Evolutionary conservation across 2,113 vertebrate genomes (phyloP), one percentile per base, ranked within the genome.

Genomic region (Penelope pileata): DNA sequence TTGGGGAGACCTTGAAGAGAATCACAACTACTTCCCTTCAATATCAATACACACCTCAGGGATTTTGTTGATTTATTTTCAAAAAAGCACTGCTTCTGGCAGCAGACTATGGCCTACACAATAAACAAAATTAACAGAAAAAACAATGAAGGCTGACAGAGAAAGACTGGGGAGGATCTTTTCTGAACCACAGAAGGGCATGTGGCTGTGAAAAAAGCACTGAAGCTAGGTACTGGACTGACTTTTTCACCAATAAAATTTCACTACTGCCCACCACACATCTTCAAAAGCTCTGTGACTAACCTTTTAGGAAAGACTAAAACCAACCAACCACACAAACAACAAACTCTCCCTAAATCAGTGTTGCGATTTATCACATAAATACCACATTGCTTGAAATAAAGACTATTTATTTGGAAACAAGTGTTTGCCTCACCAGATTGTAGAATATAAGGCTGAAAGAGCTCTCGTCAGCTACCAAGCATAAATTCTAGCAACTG

Each of bases 291-390:
- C 30, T 32, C 38, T 21, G 26, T 3, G 2, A 22, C 8, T 34
- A 62, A 53, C 1, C 6, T 66, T 30, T 45, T 26, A 54, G 18
- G n/a, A 76, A 85, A 4, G 29, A 85, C 40, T 48, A 4, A 40
- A 75, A 73, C 36, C 17, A 63, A 40, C 7, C 24, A 62, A 51
- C 9, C 29, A 10, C 27, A 53, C 45, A 47, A 23, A 29, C 10
- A 62, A 36, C 30, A 62, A 27, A 27, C 6, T 58, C 0, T 0
- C 1, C 7, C 8, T 4, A 77, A 83, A 73, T 2, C 13, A 79
- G 1, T 27, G 5, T 16, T 30, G 45, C 17, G 14, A 54, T 67
- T 72, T 29, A 58, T 32, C 42, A 56, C 6, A 40, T 27, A 42
- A 83, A 81, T 7, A 58, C n/a, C n/a, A n/a, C n/a, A n/a, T n/a